Percentiles rank a stretch among this genome's conserved stretches.
phyloP scores from a whole-genome alignment of 2,113 vertebrate genomes.

The Dasyurus viverrinus region DNA sequence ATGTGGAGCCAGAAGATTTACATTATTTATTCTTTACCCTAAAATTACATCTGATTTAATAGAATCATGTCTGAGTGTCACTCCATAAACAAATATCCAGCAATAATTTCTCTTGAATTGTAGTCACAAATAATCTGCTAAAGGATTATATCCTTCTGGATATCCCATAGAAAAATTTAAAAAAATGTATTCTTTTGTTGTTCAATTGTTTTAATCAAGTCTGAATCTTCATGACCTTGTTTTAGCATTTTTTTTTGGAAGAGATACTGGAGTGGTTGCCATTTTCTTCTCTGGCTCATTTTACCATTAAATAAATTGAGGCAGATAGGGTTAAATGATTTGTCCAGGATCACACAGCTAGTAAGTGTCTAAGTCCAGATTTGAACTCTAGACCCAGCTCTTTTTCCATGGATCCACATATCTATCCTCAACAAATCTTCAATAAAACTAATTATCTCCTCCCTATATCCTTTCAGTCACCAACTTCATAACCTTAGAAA shows the following conservation, averaged over 20 bases:
- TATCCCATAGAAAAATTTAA: not conserved
- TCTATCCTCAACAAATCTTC: not conserved
- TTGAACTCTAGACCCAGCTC: no score
- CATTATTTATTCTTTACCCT: not conserved
- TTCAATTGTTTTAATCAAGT: no score
- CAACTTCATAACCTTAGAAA: not conserved
- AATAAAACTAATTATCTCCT: not conserved
- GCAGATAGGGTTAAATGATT: no score
- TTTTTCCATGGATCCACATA: no score
- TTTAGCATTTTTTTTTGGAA: no score
- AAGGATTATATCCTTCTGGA: not conserved
- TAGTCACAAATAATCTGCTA: not conserved
- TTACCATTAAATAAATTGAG: no score
- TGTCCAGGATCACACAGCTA: no score
- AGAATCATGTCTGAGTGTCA: not conserved
- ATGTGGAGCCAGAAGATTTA: not conserved
- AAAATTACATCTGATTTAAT: not conserved
- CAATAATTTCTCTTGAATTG: not conserved
- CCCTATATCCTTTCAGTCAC: not conserved
- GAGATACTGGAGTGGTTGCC: no score
- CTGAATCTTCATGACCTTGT: no score
- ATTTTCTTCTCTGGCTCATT: no score
- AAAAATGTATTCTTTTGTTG: no score
- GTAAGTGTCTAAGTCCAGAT: no score
- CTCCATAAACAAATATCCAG: not conserved